phyloP scores from a whole-genome alignment of 1,140 invertebrate genomes.

The Schlechtendalia chinensis region DNA sequence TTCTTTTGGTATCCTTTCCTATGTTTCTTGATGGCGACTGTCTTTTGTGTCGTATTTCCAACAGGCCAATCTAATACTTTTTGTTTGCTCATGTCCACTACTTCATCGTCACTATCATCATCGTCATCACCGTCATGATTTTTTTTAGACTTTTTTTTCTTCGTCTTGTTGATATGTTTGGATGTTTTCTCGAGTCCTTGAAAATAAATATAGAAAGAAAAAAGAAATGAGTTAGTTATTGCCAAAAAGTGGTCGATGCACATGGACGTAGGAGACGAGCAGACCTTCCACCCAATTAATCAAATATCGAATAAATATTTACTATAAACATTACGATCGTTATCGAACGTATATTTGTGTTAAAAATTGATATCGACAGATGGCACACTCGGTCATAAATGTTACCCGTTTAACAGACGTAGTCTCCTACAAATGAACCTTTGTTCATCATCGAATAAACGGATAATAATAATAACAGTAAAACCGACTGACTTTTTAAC shows the following conservation, averaged over 20 bases:
- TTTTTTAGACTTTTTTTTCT: constrained; percentile 4
- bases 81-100: neutral
- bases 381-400: too few relatives aligned
- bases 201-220: too few relatives aligned
- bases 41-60: neutral
- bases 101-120: neutral
- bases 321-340: neutral
- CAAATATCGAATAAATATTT: too few relatives aligned
- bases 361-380: too few relatives aligned
- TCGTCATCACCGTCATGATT: neutral
- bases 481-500: constrained; percentile 19
- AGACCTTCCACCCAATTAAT: too few relatives aligned
- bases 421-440: too few relatives aligned
- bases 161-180: neutral
- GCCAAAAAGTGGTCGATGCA: neutral
- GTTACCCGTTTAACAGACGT: too few relatives aligned
- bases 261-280: too few relatives aligned
- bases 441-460: neutral
- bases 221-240: neutral
- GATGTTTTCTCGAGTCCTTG: neutral
- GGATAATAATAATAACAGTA: neutral
- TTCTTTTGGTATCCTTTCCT: constrained; percentile 31
- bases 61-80: constrained; percentile 34
- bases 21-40: neutral
- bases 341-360: too few relatives aligned